Evolutionary conservation across 2,888 invertebrate species (phyloP).

Genomic region (Odontothrips loti): DNA sequence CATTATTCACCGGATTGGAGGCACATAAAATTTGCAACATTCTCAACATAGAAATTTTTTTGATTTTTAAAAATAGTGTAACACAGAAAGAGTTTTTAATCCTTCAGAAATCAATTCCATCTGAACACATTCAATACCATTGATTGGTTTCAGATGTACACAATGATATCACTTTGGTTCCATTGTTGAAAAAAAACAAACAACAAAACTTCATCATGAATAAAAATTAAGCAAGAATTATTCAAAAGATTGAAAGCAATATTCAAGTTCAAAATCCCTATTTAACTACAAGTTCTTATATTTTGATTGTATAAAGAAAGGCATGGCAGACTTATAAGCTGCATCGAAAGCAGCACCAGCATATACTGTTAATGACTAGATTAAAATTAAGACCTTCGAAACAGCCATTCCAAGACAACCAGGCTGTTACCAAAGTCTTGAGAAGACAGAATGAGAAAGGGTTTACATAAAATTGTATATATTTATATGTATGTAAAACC

Average conservation of each 20-base stretch:
- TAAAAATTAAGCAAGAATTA: too few relatives aligned
- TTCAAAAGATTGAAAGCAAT: too few relatives aligned
- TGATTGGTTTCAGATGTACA: too few relatives aligned
- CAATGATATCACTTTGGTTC: too few relatives aligned
- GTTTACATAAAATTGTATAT: background rate
- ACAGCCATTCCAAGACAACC: background rate
- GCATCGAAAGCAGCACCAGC: background rate
- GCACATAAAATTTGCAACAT: background rate
- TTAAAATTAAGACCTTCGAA: background rate
- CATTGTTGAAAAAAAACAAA: too few relatives aligned
- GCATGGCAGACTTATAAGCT: background rate
- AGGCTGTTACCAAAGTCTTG: background rate
- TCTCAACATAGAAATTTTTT: background rate
- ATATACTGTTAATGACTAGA: slow-evolving; percentile 23
- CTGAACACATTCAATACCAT: too few relatives aligned
- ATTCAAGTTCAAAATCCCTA: too few relatives aligned
- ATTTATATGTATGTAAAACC: background rate
- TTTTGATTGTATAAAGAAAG: background rate
- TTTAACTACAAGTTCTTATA: background rate
- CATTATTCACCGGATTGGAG: background rate
- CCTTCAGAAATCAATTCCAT: background rate
- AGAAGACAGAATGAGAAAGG: background rate
- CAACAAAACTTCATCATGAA: too few relatives aligned
- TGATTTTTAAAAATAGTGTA: background rate
- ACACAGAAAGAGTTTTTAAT: background rate